Evolutionary conservation across 2,797 vertebrate species (phyloP), one percentile per base, ranked within the genome.

Genomic region (Hydrocynus forskahlii): DNA sequence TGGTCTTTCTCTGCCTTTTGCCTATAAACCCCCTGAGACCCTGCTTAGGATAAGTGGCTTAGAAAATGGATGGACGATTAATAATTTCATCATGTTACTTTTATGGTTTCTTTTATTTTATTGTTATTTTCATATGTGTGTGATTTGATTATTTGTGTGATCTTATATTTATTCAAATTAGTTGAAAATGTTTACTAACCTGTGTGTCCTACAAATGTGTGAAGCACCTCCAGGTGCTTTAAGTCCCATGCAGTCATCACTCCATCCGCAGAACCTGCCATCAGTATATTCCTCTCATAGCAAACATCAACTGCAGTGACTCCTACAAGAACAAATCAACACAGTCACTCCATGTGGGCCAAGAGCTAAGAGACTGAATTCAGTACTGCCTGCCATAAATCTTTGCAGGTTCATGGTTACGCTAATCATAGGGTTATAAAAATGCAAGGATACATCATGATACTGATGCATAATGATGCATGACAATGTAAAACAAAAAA

Each of bases 191-290:
- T 35, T 10, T 9, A 43, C 85, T 90, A 78, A 96, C 95, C 93
- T 6, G 91, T 89, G 87, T 96, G 96, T 63, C 94, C 95, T 5
- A 78, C 83, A 55, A 96, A 87, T 4, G 89, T 5, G 1, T 93
- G 93, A 12, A 92, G 63, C 21, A 92, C 92, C 52, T 94, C 90
- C 16, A 88, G 85, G 60, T 90, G 89, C 0, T 87, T 84, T 52
- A 90, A 88, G 45, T 93, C 92, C 94, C 96, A 97, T 54, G 89
- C 91, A 0, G 88, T 88, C 63, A 94, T 23, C 5, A 82, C 74
- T 0, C 96, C 94, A 0, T 94, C 90, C 25, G 91, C 88, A 52
- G 94, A 94, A 14, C 95, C 95, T 0, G 92, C 93, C 17, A 93
- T 87, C 85, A 96, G 87, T 76, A 96, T 82, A 64, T 17, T 76